Evolutionary conservation across 1,140 invertebrate genomes (phyloP).

Genomic region (Drosophila pruinosa): DNA sequence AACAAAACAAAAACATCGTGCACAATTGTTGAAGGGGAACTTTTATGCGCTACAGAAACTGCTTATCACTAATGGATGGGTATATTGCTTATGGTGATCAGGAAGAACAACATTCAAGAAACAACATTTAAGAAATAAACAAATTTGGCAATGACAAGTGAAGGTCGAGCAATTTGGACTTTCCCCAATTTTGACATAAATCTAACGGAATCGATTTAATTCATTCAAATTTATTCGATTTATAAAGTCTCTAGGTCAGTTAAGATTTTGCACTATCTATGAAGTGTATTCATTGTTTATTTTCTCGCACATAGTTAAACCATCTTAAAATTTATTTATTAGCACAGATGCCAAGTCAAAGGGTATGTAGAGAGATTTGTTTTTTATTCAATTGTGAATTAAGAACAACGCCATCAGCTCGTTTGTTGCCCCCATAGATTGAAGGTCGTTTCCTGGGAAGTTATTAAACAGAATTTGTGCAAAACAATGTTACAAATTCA

Average conservation of each 20-base stretch:
- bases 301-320: slow-evolving; percentile 9
- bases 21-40: background rate
- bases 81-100: slow-evolving; percentile 1
- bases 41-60: slow-evolving; percentile 1
- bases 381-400: slow-evolving; percentile 21
- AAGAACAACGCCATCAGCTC: slow-evolving; percentile 30
- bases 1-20: slow-evolving; percentile 17
- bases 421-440: slow-evolving; percentile 39
- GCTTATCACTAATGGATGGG: background rate
- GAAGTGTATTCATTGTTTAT: slow-evolving; percentile 11
- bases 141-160: slow-evolving; percentile 1
- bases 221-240: background rate
- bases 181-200: background rate
- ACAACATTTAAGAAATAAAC: background rate
- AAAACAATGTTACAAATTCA: slow-evolving; percentile 39
- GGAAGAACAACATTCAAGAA: background rate
- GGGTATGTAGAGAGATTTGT: background rate
- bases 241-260: slow-evolving; percentile 7
- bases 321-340: background rate
- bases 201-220: background rate
- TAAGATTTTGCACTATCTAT: background rate
- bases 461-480: slow-evolving; percentile 40
- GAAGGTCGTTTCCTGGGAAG: slow-evolving; percentile 50
- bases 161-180: background rate
- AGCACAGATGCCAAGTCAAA: background rate